Evolutionary conservation across 2,113 vertebrate species (phyloP).

Genomic region (Agapornis roseicollis): DNA sequence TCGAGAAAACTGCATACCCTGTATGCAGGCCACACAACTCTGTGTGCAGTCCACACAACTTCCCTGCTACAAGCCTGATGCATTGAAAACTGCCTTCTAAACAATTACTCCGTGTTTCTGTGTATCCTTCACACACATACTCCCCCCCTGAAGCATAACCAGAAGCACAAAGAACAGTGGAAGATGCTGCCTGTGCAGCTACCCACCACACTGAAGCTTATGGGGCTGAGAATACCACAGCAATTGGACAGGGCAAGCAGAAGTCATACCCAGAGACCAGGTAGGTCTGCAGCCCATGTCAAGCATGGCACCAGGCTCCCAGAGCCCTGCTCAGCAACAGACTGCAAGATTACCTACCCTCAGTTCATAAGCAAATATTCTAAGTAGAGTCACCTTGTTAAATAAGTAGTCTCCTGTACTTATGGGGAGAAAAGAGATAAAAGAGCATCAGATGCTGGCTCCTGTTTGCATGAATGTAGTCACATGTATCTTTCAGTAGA

Average conservation of each 20-base stretch:
- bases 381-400: not conserved
- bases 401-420: not conserved
- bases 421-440: not conserved
- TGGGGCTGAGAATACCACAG: not conserved
- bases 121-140: not conserved
- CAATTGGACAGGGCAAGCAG: not conserved
- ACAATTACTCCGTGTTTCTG: not conserved
- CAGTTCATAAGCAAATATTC: not conserved
- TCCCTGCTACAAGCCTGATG: not conserved
- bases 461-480: not conserved
- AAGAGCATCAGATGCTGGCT: not conserved
- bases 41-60: not conserved
- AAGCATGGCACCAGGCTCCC: not conserved
- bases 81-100: not conserved
- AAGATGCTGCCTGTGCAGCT: not conserved
- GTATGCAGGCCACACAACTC: not conserved
- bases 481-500: not conserved
- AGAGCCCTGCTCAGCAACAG: not conserved
- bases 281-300: not conserved
- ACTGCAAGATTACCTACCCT: not conserved
- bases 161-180: fast-evolving
- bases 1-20: not conserved
- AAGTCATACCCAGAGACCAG: not conserved
- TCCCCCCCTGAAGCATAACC: not conserved
- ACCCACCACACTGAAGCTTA: fast-evolving